These are phyloP conservation scores for Drosophila bocki DNA, from an alignment of 1,140 invertebrate species.

Conservation along the genomic window DNA sequence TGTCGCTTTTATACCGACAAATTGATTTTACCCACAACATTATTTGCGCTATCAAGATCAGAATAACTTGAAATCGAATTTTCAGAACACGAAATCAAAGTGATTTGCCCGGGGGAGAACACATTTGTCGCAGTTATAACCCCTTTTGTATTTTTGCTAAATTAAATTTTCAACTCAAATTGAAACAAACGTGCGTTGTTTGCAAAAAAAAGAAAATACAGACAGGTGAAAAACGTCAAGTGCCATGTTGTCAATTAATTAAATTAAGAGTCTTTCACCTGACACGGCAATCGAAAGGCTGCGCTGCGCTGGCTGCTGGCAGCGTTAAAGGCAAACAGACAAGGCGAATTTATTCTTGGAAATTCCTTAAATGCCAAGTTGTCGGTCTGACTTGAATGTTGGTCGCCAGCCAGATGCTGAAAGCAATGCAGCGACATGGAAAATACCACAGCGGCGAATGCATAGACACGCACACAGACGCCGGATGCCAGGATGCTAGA, in stretches of 20 bases:
- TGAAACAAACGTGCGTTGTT: not conserved
- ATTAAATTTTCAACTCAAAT: slow-evolving; percentile 18
- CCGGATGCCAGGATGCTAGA: slow-evolving; percentile 18
- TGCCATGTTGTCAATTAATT: slow-evolving; percentile 32
- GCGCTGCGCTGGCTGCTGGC: slow-evolving; percentile 8
- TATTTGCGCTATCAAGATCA: slow-evolving; percentile 29
- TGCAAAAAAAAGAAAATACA: not conserved
- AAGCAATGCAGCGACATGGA: slow-evolving; percentile 79
- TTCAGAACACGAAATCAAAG: slow-evolving; percentile 29
- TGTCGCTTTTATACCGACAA: slow-evolving; percentile 27
- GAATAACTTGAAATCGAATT: slow-evolving; percentile 36
- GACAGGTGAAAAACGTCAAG: not conserved
- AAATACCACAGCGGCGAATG: slow-evolving; percentile 74
- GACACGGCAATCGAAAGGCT: not conserved
- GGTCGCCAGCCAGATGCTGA: slow-evolving; percentile 63
- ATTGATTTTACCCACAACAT: slow-evolving; percentile 35
- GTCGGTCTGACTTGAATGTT: slow-evolving; percentile 42
- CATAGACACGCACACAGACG: slow-evolving; percentile 33
- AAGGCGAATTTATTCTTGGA: slow-evolving; percentile 52
- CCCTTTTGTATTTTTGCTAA: not conserved
- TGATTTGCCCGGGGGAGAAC: slow-evolving; percentile 12
- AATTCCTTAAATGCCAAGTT: slow-evolving; percentile 63
- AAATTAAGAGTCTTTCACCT: slow-evolving; percentile 21
- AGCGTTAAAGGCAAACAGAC: slow-evolving; percentile 68
- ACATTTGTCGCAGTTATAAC: not conserved